A percentile compares a stretch with the other conserved stretches of the same genome.
phyloP scores from a whole-genome alignment of 2,797 vertebrate genomes.

The Apogon hyalosoma region DNA sequence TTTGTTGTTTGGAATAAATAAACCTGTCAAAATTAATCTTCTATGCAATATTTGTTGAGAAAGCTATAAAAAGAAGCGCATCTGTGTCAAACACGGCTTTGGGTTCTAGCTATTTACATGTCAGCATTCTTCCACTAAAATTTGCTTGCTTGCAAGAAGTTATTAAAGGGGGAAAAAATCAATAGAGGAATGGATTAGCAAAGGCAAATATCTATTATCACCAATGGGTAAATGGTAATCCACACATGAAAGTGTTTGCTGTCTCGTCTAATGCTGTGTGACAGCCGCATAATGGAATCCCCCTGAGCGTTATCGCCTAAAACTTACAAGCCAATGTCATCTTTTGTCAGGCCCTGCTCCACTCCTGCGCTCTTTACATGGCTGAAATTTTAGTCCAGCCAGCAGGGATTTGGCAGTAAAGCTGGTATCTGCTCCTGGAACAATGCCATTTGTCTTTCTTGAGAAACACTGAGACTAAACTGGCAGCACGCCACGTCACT shows the following conservation, averaged over 20 bases:
- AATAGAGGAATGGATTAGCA: slow-evolving; percentile 84
- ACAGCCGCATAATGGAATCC: slow-evolving; percentile 88
- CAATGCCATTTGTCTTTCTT: slow-evolving; percentile 73
- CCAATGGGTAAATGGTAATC: slow-evolving; percentile 88
- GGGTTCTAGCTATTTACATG: slow-evolving; percentile 70
- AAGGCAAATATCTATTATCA: slow-evolving; percentile 88
- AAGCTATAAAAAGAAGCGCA: slow-evolving; percentile 63
- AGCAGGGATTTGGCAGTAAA: slow-evolving; percentile 82
- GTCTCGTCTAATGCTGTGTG: slow-evolving; percentile 86
- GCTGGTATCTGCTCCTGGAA: slow-evolving; percentile 76
- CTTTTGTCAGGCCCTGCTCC: slow-evolving; percentile 83
- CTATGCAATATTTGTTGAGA: slow-evolving; percentile 34
- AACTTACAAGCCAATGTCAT: slow-evolving; percentile 87
- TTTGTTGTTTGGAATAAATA: slow-evolving; percentile 12
- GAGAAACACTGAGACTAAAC: slow-evolving; percentile 64
- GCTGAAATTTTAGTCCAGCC: slow-evolving; percentile 81
- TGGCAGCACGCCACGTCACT: slow-evolving; percentile 59
- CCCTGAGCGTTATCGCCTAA: slow-evolving; percentile 77
- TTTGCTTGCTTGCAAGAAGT: slow-evolving; percentile 87
- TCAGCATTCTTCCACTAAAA: slow-evolving; percentile 84
- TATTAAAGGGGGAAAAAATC: slow-evolving; percentile 78
- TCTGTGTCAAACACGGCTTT: slow-evolving; percentile 54
- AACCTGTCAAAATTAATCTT: slow-evolving; percentile 18
- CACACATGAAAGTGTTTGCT: slow-evolving; percentile 88
- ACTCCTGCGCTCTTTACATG: slow-evolving; percentile 76